A percentile compares a stretch with the other conserved stretches of the same genome.
Evolutionary conservation across 2,888 invertebrate genomes (phyloP).

Genomic region (Mesorhabditis belari): DNA sequence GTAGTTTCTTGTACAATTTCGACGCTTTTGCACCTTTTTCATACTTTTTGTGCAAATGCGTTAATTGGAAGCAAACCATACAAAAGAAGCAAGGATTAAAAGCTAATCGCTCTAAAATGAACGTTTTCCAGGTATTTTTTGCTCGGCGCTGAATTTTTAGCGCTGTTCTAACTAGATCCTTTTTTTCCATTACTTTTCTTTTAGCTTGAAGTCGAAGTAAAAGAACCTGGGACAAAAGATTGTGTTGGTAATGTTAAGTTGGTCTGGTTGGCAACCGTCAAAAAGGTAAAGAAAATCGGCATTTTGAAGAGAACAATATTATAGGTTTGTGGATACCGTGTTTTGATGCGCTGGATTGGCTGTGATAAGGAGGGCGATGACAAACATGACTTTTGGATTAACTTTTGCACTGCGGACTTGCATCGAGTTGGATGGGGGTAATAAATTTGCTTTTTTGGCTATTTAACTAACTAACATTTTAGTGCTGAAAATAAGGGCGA

Average conservation of each 20-base stretch:
- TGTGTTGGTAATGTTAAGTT: slow-evolving; percentile 52
- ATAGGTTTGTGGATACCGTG: slow-evolving; percentile 59
- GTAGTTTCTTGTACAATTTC: no score
- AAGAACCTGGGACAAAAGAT: slow-evolving; percentile 11
- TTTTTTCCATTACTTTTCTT: slow-evolving; percentile 1
- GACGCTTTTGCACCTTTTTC: no score
- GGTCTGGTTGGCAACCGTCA: slow-evolving; percentile 92
- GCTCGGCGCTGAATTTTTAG: no score
- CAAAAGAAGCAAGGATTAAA: no score
- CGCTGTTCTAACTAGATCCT: background rate
- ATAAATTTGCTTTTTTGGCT: background rate
- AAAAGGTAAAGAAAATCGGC: slow-evolving; percentile 63
- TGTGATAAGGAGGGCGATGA: slow-evolving; percentile 70
- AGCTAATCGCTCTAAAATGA: no score
- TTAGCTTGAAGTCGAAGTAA: slow-evolving; percentile 13
- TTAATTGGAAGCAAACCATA: no score
- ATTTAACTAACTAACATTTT: background rate
- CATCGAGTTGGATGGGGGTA: slow-evolving; percentile 74
- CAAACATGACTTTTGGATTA: slow-evolving; percentile 91
- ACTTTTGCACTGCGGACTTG: slow-evolving; percentile 84
- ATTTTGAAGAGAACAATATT: background rate
- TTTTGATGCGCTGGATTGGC: slow-evolving; percentile 73
- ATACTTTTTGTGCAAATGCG: no score
- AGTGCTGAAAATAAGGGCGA: background rate
- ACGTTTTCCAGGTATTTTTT: no score